These are phyloP conservation scores for Pachyramphus minor DNA, from an alignment of 2,113 vertebrate species.

Conservation along the genomic window DNA sequence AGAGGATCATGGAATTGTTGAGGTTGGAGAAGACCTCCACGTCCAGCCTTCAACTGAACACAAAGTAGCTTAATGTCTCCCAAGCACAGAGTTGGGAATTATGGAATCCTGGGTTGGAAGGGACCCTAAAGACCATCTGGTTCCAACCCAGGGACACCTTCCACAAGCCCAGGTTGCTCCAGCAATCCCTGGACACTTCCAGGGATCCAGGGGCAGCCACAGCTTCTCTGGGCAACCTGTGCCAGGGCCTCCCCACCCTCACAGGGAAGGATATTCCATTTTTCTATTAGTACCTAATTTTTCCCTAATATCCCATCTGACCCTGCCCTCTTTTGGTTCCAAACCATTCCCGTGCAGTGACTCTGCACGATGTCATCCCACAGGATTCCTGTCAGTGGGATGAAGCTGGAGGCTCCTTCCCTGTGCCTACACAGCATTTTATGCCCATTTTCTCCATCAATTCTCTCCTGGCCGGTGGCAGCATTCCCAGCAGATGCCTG, in stretches of 20 bases:
- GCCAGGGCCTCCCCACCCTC: neutral
- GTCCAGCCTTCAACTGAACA: rapidly evolving
- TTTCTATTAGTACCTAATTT: neutral
- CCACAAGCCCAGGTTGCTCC: neutral
- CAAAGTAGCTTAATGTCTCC: no score
- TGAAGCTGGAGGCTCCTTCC: neutral
- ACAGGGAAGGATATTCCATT: neutral
- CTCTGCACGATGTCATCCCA: neutral
- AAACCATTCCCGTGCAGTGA: rapidly evolving
- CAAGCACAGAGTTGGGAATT: neutral
- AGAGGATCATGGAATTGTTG: neutral
- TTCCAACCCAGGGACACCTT: neutral
- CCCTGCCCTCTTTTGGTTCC: neutral
- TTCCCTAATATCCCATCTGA: rapidly evolving
- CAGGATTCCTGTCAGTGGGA: rapidly evolving
- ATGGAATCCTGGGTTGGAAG: neutral
- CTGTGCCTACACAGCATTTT: rapidly evolving
- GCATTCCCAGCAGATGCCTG: neutral
- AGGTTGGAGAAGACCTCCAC: neutral
- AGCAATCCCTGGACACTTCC: neutral
- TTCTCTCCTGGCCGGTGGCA: neutral
- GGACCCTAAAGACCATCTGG: neutral
- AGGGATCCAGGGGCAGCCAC: neutral
- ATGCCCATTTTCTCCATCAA: neutral
- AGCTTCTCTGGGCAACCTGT: neutral